Base-by-base conservation (phyloP, 2,113 vertebrate species). In the Dromiciops gliroides region DNA sequence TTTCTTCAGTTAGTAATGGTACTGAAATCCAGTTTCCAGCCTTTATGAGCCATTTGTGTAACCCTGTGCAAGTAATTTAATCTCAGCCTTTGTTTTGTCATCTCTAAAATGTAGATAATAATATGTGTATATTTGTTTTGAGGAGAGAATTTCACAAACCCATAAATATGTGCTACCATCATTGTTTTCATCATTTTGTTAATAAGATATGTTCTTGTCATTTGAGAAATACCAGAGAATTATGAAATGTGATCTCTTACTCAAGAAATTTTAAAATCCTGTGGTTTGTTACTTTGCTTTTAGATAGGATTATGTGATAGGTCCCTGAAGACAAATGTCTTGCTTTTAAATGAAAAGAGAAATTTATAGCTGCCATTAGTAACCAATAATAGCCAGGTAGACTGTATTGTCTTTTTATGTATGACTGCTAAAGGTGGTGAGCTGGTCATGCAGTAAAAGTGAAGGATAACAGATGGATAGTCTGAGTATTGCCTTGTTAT, bases 351-450 rank as follows among this genome's bases (percentile, higher is more conserved):
- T 88, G 22, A 44, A 50, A 89, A 93, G 89, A 96, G 47, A 56
- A 56, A 93, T 48, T 48, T 91, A 92, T 24, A 52, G 28, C 48
- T 67, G 22, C 52, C 83, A 51, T 12, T 93, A 93, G 67, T 95
- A 3, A 31, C 89, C 7, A 83, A 23, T 83, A 83, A 44, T 9
- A 11, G 2, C 67, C n/a, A 83, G 67, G 67, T 83, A 44, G 7
- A 83, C 67, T 44, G 67, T 83, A 8, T 83, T 83, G n/a, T 44
- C 16, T 83, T 83, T 83, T 83, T 83, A 23, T 83, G 19, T 83
- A 75, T 75, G n/a, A 44, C 23, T 44, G 16, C 7, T 44, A 83
- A 83, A 83, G n/a, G 67, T 44, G 16, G n/a, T 44, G 19, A 83
- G n/a, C 26, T 83, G 16, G 16, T 44, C 67, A 44, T 44, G n/a